Percentiles rank a stretch among this genome's conserved stretches.
Evolutionary conservation across 1,140 invertebrate species (phyloP).

Genomic region (Oscheius sp.): DNA sequence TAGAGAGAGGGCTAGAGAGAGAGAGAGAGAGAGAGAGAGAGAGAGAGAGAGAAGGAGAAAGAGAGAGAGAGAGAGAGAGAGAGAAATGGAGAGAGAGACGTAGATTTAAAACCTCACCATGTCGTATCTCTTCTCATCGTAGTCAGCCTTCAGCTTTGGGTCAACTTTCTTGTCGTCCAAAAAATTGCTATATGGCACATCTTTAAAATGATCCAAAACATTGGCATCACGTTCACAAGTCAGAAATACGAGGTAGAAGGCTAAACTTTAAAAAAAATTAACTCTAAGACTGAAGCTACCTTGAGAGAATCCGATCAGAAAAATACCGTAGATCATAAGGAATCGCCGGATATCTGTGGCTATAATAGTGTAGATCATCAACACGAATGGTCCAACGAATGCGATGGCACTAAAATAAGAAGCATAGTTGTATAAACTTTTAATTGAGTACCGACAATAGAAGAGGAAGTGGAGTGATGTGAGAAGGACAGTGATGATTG

Average conservation of each 20-base stretch:
- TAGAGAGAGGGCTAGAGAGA: no score
- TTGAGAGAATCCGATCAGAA: constrained; percentile 96
- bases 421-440: not conserved
- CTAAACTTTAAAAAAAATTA: constrained; percentile 67
- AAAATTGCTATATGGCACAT: not conserved
- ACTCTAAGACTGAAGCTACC: constrained; percentile 66
- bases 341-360: constrained; percentile 90
- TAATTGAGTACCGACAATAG: constrained; percentile 77
- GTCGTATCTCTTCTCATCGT: not conserved
- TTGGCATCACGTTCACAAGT: constrained; percentile 70
- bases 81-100: no score
- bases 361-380: constrained; percentile 98
- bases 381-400: constrained; percentile 95
- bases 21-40: no score
- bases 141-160: not conserved
- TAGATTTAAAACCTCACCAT: constrained; percentile 14
- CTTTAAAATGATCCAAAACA: not conserved
- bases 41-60: not conserved
- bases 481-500: constrained; percentile 87
- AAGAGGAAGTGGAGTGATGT: constrained; percentile 93
- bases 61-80: no score
- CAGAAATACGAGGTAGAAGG: constrained; percentile 84
- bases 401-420: constrained; percentile 79
- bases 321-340: constrained; percentile 90
- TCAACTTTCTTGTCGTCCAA: not conserved